phyloP scores from a whole-genome alignment of 1,140 invertebrate species.

The Gryllus bimaculatus region DNA sequence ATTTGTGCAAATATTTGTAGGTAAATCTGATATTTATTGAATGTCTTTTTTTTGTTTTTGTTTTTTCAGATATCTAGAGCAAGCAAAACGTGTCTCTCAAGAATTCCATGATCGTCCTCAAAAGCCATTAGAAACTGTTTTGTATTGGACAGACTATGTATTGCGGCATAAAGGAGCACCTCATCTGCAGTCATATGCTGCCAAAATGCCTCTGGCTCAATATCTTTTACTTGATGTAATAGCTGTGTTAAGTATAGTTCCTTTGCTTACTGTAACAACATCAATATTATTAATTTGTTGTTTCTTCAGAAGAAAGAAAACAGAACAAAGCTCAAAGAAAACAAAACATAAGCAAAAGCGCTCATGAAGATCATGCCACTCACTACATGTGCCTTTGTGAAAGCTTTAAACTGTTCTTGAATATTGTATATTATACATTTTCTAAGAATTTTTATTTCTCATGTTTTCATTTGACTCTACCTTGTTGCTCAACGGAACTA shows the following conservation, averaged over 20 bases:
- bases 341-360: not conserved
- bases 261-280: not conserved
- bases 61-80: not conserved
- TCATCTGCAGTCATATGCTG: conserved; percentile 43
- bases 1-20: too few species aligned
- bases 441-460: too few species aligned
- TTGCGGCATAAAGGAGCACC: conserved; percentile 45
- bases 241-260: not conserved
- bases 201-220: conserved; percentile 47
- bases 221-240: conserved; percentile 50
- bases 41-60: not conserved
- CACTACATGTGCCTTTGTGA: too few species aligned
- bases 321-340: not conserved
- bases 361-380: not conserved
- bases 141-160: conserved; percentile 54
- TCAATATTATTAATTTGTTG: not conserved
- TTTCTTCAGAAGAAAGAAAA: not conserved
- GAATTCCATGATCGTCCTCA: conserved; percentile 23
- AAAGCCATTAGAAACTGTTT: conserved; percentile 40
- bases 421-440: too few species aligned
- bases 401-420: too few species aligned
- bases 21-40: too few species aligned
- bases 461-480: not conserved
- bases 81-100: not conserved
- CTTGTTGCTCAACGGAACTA: not conserved